These are phyloP conservation scores for Hyaena hyaena DNA, from an alignment of 2,113 vertebrate species.

Conservation along the genomic window DNA sequence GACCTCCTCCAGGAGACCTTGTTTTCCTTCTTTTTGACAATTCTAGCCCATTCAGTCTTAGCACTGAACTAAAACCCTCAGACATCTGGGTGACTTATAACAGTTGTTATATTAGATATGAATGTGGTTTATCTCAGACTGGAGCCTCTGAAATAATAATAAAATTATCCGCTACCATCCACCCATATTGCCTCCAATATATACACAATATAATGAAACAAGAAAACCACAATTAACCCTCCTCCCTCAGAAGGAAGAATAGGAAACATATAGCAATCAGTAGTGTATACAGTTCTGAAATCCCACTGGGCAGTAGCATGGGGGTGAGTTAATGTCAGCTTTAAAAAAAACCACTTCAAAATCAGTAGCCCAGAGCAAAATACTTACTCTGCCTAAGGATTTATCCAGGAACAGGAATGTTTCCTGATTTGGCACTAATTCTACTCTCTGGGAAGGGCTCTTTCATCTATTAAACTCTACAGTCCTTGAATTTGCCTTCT, in stretches of 20 bases:
- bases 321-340: neutral
- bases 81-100: neutral
- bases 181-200: neutral
- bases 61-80: neutral
- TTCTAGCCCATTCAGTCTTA: neutral
- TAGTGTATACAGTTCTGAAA: neutral
- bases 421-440: neutral
- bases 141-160: neutral
- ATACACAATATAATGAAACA: neutral
- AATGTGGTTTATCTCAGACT: neutral
- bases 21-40: neutral
- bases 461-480: neutral
- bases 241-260: neutral
- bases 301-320: rapidly evolving
- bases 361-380: neutral
- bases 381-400: neutral
- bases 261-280: neutral
- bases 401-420: neutral
- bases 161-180: neutral
- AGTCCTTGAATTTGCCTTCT: neutral
- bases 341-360: neutral
- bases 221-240: neutral
- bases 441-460: neutral
- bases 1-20: neutral
- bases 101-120: neutral